phyloP scores from a whole-genome alignment of 1,140 invertebrate species.

The Eriocheir sinensis region DNA sequence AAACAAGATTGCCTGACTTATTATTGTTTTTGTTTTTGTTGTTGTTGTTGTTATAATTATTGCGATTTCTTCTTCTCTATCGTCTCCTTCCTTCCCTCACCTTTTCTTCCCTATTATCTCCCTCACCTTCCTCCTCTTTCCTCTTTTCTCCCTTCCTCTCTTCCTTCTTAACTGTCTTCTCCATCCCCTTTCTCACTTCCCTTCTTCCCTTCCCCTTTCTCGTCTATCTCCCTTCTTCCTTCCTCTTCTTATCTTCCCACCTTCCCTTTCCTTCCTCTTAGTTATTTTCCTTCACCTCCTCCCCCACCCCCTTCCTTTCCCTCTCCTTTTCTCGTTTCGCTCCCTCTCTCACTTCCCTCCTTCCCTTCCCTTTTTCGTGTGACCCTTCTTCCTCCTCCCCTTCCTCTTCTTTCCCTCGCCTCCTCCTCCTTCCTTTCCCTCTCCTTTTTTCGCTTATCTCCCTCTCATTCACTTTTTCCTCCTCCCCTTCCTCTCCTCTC shows the following conservation, averaged over 20 bases:
- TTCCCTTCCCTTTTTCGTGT: neutral
- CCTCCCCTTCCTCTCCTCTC: too few relatives aligned
- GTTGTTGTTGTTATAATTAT: neutral
- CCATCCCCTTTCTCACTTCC: neutral
- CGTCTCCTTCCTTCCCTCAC: neutral
- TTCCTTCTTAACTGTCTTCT: too few relatives aligned
- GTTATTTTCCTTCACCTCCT: neutral
- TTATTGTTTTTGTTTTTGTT: too few relatives aligned
- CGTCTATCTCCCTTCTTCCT: too few relatives aligned
- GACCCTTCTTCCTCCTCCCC: neutral
- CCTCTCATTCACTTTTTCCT: neutral
- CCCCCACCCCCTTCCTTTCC: neutral
- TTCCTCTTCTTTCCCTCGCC: too few relatives aligned
- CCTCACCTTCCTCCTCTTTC: neutral
- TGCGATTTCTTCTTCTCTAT: neutral
- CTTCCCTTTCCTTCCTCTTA: too few relatives aligned
- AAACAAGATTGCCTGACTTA: too few relatives aligned
- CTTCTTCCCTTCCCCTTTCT: neutral
- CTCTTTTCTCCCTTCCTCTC: neutral
- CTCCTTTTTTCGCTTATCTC: neutral
- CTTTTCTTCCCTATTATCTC: neutral
- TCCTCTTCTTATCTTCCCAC: too few relatives aligned
- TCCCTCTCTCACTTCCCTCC: neutral
- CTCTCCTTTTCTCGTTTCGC: neutral
- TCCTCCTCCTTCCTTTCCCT: neutral